Evolutionary conservation across 2,797 vertebrate species (phyloP), one percentile per base, ranked within the genome.

Genomic region (Acipenser transmontanus): DNA sequence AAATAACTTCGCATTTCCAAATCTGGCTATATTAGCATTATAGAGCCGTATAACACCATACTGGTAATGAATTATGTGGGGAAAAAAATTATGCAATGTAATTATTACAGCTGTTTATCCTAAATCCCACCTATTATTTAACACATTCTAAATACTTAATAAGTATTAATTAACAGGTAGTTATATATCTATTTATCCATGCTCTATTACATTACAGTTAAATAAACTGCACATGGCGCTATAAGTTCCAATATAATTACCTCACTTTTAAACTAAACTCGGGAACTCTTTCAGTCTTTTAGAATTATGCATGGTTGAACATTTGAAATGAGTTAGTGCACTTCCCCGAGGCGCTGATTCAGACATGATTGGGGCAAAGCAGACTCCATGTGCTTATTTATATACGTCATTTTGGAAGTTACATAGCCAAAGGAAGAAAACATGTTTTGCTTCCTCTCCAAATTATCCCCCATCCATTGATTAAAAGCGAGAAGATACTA

Each of bases 281-380:
- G 70, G 76, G 81, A 82, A 84, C 77, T 83, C 82, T 82, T 84
- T 88, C 86, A 82, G 84, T 87, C 84, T 86, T 85, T 86, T 86
- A 76, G 79, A 87, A 87, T 88, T 89, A 82, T 91, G 89, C 88
- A 85, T 88, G 87, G 93, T 81, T 96, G 93, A 94, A 90, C 93
- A 95, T 95, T 92, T 91, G 91, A 95, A 96, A 95, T 93, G 92
- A 93, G 93, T 94, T 89, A 90, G 89, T 91, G 85, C 88, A 89
- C 91, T 84, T 87, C 88, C 94, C 93, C 66, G 77, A 78, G 95
- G 95, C 93, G 79, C 80, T 88, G 92, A 94, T 94, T 92, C 91
- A 92, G 91, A 91, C 90, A 91, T 91, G 94, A 96, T 91, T 92
- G 93, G 92, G 93, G 91, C 89, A 92, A 92, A 90, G 89, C 92